These are phyloP conservation scores for Andricus grossulariae DNA, from an alignment of 1,140 invertebrate genomes.

Conservation along the genomic window DNA sequence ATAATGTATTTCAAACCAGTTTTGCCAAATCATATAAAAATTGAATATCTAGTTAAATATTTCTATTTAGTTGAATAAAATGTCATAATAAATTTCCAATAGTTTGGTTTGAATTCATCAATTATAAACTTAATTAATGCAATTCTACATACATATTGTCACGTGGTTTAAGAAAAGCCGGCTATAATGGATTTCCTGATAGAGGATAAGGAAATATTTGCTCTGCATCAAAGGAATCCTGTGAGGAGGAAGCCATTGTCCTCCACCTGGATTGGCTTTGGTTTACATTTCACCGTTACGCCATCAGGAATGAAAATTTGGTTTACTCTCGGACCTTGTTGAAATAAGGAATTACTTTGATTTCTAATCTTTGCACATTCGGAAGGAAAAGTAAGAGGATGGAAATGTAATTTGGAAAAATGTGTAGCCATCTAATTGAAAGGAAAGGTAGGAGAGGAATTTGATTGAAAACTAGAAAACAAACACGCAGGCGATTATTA, in stretches of 20 bases:
- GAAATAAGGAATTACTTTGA: slow-evolving; percentile 22
- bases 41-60: no score
- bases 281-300: slow-evolving; percentile 25
- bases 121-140: no score
- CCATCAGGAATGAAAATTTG: slow-evolving; percentile 13
- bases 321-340: slow-evolving; percentile 5
- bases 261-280: background rate
- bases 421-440: background rate
- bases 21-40: no score
- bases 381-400: background rate
- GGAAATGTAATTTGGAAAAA: slow-evolving; percentile 6
- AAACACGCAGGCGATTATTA: no score
- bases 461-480: background rate
- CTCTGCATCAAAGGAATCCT: slow-evolving; percentile 2
- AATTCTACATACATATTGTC: background rate
- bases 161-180: background rate
- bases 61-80: no score
- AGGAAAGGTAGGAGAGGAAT: background rate
- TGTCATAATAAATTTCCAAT: no score
- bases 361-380: slow-evolving; percentile 2
- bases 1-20: no score
- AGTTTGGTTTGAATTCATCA: no score
- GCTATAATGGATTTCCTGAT: background rate
- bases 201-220: slow-evolving; percentile 22
- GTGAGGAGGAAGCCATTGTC: slow-evolving; percentile 16